phyloP scores from a whole-genome alignment of 2,888 invertebrate species.

The Horisme vitalbata region DNA sequence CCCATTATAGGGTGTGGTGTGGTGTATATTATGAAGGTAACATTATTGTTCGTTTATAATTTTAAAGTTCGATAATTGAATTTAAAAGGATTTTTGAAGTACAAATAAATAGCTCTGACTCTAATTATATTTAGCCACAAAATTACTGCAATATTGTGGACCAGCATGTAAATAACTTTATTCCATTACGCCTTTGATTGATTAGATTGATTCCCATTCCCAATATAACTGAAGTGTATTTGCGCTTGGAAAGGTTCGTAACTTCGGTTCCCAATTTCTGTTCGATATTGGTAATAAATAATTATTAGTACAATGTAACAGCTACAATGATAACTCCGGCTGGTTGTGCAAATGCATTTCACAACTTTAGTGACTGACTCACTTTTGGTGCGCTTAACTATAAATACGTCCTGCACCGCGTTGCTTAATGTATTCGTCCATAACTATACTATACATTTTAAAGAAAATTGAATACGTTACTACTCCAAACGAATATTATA shows the following conservation, averaged over 20 bases:
- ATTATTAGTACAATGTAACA: slow-evolving; percentile 48
- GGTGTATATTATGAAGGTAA: too few relatives aligned
- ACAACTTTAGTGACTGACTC: slow-evolving; percentile 73
- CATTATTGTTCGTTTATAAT: too few relatives aligned
- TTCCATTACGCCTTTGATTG: not conserved
- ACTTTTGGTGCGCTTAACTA: slow-evolving; percentile 62
- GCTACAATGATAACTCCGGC: slow-evolving; percentile 49
- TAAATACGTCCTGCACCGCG: slow-evolving; percentile 52
- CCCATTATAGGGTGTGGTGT: too few relatives aligned
- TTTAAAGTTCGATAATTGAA: too few relatives aligned
- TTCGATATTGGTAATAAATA: slow-evolving; percentile 17
- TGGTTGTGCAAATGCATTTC: slow-evolving; percentile 72
- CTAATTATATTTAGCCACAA: too few relatives aligned
- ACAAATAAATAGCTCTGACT: too few relatives aligned
- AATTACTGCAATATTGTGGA: too few relatives aligned
- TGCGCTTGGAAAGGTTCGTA: too few relatives aligned
- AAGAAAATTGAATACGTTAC: too few relatives aligned
- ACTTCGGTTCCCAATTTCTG: not conserved
- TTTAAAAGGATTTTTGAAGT: too few relatives aligned
- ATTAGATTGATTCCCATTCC: not conserved
- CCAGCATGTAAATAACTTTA: not conserved
- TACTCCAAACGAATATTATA: too few relatives aligned
- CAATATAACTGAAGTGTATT: not conserved
- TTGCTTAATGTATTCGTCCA: slow-evolving; percentile 60
- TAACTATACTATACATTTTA: too few relatives aligned